Base-by-base conservation (phyloP, 2,888 invertebrate species). In the Fabriciana adippe region DNA sequence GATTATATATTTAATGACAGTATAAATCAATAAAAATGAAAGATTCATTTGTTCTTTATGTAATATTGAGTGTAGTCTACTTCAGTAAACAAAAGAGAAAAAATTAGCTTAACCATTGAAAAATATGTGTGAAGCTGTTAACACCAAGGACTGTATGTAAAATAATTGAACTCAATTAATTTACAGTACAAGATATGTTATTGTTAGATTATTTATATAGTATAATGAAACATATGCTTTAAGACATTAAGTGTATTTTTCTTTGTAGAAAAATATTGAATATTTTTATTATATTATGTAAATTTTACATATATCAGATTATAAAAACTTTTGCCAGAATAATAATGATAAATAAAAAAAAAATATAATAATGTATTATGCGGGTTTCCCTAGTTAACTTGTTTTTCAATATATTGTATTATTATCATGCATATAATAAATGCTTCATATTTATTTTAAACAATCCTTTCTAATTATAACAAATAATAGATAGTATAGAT, bases 61-160 rank as follows among this genome's bases (percentile, higher is more conserved):
- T 11, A 41, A 8, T 41, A 41, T 11, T 41, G 8, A 41, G 35
- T 41, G 11, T 11, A 41, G 35, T 8, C 2, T 41, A 41, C 2
- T 41, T 8, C 1, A 51, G 16, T 16, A 51, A 16, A 16, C 16
- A 51, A n/a, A 16, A 16, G 8, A 51, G 16, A 11, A 16, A 51
- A 51, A 51, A 1, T 16, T 51, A 16, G 2, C 50, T 51, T 8
- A 8, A 16, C 50, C 6, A 51, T 15, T 16, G n/a, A 16, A 6
- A 51, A 16, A 51, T 51, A 16, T 16, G 26, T 26, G 3, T 26
- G 3, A 16, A 16, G 50, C 16, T 11, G n/a, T 51, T 6, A 51
- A 51, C 50, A 51, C 16, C 50, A 51, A 51, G 6, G 16, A 51
- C 50, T 51, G n/a, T 16, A 51, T 51, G 50, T 51, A 51, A 51